Conservation (phyloP, 1,140 invertebrate species). For the Neodiprion virginianus region DNA sequence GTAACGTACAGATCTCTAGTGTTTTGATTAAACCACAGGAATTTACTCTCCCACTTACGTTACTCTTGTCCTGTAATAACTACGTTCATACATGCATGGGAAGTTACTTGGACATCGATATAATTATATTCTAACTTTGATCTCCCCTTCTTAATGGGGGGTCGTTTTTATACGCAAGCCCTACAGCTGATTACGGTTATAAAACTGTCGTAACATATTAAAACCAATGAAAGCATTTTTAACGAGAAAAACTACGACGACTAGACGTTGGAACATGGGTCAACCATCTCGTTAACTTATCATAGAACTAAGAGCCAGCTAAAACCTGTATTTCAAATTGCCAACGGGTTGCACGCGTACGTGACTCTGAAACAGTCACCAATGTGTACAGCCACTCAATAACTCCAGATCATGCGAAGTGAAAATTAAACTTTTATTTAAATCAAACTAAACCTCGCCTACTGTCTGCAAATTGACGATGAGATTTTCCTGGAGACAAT, state of each 20-base stretch:
- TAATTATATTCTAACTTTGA: not conserved
- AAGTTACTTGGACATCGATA: not conserved
- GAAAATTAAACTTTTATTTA: too few relatives aligned
- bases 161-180: not conserved
- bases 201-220: conserved; percentile 7
- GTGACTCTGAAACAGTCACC: too few relatives aligned
- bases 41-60: too few relatives aligned
- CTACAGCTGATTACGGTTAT: not conserved
- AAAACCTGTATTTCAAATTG: not conserved
- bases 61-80: too few relatives aligned
- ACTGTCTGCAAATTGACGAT: too few relatives aligned
- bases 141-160: not conserved
- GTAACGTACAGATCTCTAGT: too few relatives aligned
- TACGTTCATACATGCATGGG: too few relatives aligned
- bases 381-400: too few relatives aligned
- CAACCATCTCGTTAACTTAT: not conserved
- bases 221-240: conserved; percentile 6
- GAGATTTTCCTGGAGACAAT: too few relatives aligned
- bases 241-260: conserved; percentile 2
- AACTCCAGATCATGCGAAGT: too few relatives aligned
- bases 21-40: too few relatives aligned
- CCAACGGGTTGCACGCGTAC: not conserved
- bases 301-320: not conserved
- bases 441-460: too few relatives aligned
- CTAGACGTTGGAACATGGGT: not conserved